Evolutionary conservation across 2,888 invertebrate species (phyloP), one percentile per base, ranked within the genome.

Genomic region (Dasypogon diadema): DNA sequence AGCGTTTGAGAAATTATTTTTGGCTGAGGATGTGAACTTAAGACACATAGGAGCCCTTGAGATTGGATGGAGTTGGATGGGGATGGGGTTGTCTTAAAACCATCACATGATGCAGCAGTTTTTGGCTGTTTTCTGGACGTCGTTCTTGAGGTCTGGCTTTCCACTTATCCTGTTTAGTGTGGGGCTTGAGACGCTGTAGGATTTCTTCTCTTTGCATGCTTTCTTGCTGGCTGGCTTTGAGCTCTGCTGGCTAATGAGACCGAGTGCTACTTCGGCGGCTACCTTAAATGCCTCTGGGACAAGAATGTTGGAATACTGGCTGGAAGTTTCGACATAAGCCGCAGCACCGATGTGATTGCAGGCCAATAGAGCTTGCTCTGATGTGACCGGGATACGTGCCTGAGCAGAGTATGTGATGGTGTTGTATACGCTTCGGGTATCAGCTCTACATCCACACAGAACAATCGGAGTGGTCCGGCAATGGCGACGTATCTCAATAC

Each of bases 241-340:
- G 34, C 34, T 55, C 22, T 54, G 37, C 10, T 58, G 68, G 60
- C 75, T 76, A 18, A 75, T 77, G 51, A 78, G 89, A 14, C 90
- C 90, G 22, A 90, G 82, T 0, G 90, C 90, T 0, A 90, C 90
- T 30, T 91, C 82, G 0, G 91, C 91, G 0, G 91, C 90, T 2
- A 91, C 89, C 83, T 91, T 91, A 81, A 91, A 90, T 46, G 91
- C 90, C 80, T 91, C 91, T 78, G 88, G 88, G 26, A 91, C 91
- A 2, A 90, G 90, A 81, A 90, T 89, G 70, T 86, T 86, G 4
- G 90, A 89, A 0, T 89, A 88, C 80, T 89, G 87, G 8, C 91
- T 88, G 10, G 91, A 90, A 0, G 91, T 91, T 82, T 91, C 91
- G 56, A 91, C 90, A 81, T 91, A 91, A 0, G 91, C 90, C 30